Conservation (phyloP, 2,797 vertebrate genomes). For the Poecilia gillii region DNA sequence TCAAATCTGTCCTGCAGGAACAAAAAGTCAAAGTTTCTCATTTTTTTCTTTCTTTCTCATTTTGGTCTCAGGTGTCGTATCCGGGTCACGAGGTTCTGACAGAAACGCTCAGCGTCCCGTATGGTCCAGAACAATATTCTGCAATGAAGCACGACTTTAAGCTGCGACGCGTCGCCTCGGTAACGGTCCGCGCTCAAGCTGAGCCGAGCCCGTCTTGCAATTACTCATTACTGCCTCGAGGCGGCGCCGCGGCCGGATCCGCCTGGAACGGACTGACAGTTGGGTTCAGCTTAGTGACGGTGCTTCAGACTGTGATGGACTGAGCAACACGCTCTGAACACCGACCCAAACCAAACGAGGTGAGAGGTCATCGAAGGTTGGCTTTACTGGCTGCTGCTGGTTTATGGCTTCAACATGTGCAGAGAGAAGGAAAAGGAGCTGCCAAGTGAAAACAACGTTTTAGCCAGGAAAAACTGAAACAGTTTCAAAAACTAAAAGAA, state of each 20-base stretch:
- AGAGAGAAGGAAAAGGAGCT: not conserved
- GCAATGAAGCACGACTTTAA: constrained; percentile 84
- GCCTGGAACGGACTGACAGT: not conserved
- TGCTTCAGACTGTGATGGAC: not conserved
- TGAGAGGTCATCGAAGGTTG: not conserved
- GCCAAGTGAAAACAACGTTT: not conserved
- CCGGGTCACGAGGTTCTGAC: constrained; percentile 77
- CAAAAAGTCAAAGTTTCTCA: not conserved
- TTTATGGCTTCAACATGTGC: not conserved
- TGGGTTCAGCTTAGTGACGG: constrained; percentile 14
- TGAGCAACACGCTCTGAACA: no score
- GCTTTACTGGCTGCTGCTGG: not conserved
- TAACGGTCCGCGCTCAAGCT: not conserved
- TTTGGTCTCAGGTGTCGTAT: constrained; percentile 80
- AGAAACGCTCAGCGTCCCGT: constrained; percentile 74
- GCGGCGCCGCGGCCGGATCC: not conserved
- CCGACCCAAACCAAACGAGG: not conserved
- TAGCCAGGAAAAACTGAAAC: not conserved
- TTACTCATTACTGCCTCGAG: not conserved
- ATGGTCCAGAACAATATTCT: constrained; percentile 76
- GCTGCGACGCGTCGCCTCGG: constrained; percentile 44
- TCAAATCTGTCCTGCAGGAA: not conserved
- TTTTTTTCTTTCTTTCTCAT: not conserved
- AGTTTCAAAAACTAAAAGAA: not conserved
- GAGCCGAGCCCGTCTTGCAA: constrained; percentile 25